These are phyloP conservation scores for Entomyzon cyanotis DNA, from an alignment of 2,113 vertebrate genomes.

Conservation along the genomic window DNA sequence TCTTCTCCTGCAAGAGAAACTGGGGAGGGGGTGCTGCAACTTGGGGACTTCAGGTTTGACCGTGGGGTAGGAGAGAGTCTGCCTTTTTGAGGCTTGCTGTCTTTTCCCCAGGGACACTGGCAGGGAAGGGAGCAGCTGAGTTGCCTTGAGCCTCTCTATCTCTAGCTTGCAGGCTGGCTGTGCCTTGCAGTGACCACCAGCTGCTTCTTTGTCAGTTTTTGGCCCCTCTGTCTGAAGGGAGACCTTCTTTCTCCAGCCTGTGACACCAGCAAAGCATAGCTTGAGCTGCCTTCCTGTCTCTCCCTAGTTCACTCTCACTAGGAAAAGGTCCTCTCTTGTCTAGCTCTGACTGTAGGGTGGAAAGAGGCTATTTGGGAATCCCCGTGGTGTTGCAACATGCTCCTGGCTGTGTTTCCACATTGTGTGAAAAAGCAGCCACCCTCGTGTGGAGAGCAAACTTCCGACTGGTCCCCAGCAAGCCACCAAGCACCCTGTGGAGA, in stretches of 20 bases:
- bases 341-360: neutral
- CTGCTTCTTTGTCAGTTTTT: neutral
- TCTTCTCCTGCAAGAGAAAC: neutral
- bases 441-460: neutral
- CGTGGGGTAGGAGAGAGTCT: neutral
- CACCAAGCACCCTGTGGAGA: neutral
- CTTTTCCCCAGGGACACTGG: neutral
- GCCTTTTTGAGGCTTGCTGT: neutral
- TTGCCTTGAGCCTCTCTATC: neutral
- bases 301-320: neutral
- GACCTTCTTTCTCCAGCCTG: neutral
- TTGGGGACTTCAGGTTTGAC: neutral
- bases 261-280: neutral
- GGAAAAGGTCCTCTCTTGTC: neutral
- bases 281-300: neutral
- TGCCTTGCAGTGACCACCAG: neutral
- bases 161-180: neutral
- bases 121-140: neutral
- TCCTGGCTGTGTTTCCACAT: neutral
- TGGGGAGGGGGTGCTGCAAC: neutral
- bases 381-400: rapidly evolving
- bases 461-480: rapidly evolving
- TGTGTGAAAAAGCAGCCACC: neutral
- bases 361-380: neutral
- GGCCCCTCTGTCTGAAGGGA: neutral